Conservation (phyloP, 2,888 invertebrate genomes). For the Rhyacophila evoluta region DNA sequence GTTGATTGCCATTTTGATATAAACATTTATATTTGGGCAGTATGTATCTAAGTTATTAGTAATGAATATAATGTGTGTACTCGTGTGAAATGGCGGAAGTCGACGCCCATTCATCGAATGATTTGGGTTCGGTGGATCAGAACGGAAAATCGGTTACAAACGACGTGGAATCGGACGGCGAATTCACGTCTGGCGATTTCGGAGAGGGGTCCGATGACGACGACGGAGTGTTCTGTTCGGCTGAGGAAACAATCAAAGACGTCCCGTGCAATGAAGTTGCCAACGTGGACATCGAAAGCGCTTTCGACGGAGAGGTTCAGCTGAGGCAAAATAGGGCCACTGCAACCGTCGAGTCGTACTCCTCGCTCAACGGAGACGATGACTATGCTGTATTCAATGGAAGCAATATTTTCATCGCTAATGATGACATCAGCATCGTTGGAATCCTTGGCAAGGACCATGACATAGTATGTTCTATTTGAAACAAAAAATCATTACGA, state of each 20-base stretch:
- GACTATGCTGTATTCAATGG: slow-evolving; percentile 36
- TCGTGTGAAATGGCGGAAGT: not conserved
- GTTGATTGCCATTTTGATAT: no score
- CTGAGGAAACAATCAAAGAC: slow-evolving; percentile 51
- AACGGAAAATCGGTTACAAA: slow-evolving; percentile 56
- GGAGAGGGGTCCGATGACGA: not conserved
- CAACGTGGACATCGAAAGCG: slow-evolving; percentile 56
- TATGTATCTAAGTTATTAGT: not conserved
- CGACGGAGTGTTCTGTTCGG: slow-evolving; percentile 57
- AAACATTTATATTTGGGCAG: not conserved
- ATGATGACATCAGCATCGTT: slow-evolving; percentile 67
- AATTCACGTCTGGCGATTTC: slow-evolving; percentile 29
- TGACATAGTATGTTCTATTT: slow-evolving; percentile 65
- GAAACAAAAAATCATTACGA: slow-evolving; percentile 15
- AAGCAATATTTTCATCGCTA: slow-evolving; percentile 59
- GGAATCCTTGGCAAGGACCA: slow-evolving; percentile 70
- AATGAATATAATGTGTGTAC: not conserved
- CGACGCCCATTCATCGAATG: slow-evolving; percentile 59
- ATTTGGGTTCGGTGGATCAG: slow-evolving; percentile 66
- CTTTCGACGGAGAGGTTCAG: slow-evolving; percentile 28
- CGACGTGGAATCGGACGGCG: slow-evolving; percentile 65
- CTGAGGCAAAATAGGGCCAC: slow-evolving; percentile 33
- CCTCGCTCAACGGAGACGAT: slow-evolving; percentile 32
- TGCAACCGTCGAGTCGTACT: slow-evolving; percentile 34
- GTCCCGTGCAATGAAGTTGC: slow-evolving; percentile 62